phyloP scores from a whole-genome alignment of 2,113 vertebrate species.

The Hiodon alosoides region DNA sequence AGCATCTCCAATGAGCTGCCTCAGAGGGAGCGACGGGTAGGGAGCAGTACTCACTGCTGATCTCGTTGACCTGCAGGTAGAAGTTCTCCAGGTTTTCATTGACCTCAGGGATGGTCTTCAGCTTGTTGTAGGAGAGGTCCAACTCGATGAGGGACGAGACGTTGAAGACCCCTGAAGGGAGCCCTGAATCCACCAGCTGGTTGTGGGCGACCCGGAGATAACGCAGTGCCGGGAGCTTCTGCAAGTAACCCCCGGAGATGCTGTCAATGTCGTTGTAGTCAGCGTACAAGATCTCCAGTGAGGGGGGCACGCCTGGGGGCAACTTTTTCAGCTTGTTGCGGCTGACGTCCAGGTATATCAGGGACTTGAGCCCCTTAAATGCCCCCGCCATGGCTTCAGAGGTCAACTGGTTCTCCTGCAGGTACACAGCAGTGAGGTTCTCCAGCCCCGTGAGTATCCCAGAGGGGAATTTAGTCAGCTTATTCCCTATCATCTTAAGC shows the following conservation, averaged over 20 bases:
- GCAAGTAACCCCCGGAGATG: constrained; percentile 72
- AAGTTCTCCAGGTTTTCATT: constrained; percentile 85
- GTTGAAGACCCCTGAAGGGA: constrained; percentile 82
- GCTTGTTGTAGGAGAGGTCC: constrained; percentile 88
- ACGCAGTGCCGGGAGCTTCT: constrained; percentile 64
- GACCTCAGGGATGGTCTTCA: constrained; percentile 82
- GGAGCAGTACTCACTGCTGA: constrained; percentile 78
- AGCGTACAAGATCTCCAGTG: constrained; percentile 79
- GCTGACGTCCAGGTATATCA: constrained; percentile 79
- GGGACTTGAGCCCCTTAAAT: constrained; percentile 74
- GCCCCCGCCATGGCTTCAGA: constrained; percentile 66
- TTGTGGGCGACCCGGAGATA: constrained; percentile 87
- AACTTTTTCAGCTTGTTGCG: constrained; percentile 77
- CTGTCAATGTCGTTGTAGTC: constrained; percentile 80
- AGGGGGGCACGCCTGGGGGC: constrained; percentile 69
- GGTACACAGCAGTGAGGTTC: constrained; percentile 71
- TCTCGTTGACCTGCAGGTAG: constrained; percentile 89
- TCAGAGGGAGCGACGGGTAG: background rate
- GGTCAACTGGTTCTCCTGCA: constrained; percentile 76
- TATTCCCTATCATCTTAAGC: constrained; percentile 76
- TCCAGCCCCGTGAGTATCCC: constrained; percentile 69
- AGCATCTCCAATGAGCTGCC: background rate
- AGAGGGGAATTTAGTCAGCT: constrained; percentile 70
- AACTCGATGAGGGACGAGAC: constrained; percentile 82
- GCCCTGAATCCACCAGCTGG: constrained; percentile 75